These are phyloP conservation scores for Phortica okadai DNA, from an alignment of 2,888 invertebrate genomes.

Conservation along the genomic window DNA sequence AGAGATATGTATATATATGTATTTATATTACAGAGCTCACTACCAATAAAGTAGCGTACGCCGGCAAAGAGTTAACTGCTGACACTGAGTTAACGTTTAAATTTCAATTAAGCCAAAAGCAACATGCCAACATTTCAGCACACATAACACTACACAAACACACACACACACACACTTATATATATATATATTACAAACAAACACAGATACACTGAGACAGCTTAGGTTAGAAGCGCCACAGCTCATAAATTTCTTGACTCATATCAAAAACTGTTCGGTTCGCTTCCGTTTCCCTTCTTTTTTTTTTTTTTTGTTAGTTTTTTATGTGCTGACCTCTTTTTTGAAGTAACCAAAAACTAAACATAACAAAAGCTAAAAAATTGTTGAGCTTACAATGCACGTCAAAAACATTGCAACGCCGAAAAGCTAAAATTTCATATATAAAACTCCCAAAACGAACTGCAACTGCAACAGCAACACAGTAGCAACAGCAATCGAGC, in stretches of 20 bases:
- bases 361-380: constrained; percentile 50
- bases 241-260: constrained; percentile 72
- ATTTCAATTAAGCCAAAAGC: constrained; percentile 67
- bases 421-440: constrained; percentile 33
- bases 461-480: constrained; percentile 30
- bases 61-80: constrained; percentile 56
- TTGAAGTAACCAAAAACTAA: neutral
- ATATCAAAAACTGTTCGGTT: constrained; percentile 61
- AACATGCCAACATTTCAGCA: constrained; percentile 35
- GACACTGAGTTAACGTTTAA: constrained; percentile 65
- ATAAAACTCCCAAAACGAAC: constrained; percentile 33
- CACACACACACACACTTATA: constrained; percentile 24
- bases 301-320: constrained; percentile 51
- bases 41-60: constrained; percentile 32
- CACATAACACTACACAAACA: constrained; percentile 29
- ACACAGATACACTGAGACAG: constrained; percentile 26
- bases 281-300: neutral
- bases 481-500: constrained; percentile 50
- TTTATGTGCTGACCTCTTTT: constrained; percentile 43
- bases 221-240: constrained; percentile 54
- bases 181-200: constrained; percentile 27
- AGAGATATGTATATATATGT: neutral
- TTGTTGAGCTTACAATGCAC: constrained; percentile 37
- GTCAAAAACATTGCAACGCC: constrained; percentile 34
- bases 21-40: neutral